Evolutionary conservation across 1,140 invertebrate genomes (phyloP), one percentile per base, ranked within the genome.

Genomic region (Caenorhabditis inopinata): DNA sequence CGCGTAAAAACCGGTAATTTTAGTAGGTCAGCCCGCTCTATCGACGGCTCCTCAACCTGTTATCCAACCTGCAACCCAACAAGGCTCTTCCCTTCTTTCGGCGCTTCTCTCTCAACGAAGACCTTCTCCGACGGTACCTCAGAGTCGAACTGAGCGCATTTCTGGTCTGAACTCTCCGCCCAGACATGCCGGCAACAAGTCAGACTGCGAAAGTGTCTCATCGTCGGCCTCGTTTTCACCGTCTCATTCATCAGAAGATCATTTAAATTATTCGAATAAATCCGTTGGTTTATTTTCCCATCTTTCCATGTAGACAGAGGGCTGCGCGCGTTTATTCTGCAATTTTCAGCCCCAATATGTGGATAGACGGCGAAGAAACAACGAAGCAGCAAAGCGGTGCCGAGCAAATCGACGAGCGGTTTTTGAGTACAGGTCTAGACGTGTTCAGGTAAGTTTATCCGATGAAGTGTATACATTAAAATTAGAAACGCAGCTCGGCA

Each of bases 311-410:
- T n/a, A n/a, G n/a, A n/a, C n/a, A n/a, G n/a, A n/a, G n/a, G n/a
- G n/a, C n/a, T n/a, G n/a, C n/a, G n/a, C n/a, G n/a, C n/a, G n/a
- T n/a, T n/a, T n/a, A n/a, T n/a, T n/a, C n/a, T n/a, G n/a, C n/a
- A 16, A 49, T 7, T 49, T 48, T 75, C 47, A 75, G 74, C 38
- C 76, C n/a, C 81, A 87, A 85, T 87, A 87, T 47, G 84, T 85
- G 75, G 86, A 87, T 48, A 83, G 86, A 29, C 85, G 86, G 0
- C 85, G 86, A 18, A 53, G 86, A 23, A 87, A 87, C 74, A 87
- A 87, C 29, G 86, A 87, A 81, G 86, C 86, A 16, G 86, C 86
- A 3, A 87, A 87, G 46, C 49, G 86, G 38, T 87, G 86, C 76
- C 78, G 86, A 23, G 86, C 86, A 11, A 87, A 87, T 80, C 83